Evolutionary conservation across 1,140 invertebrate species (phyloP), one percentile per base, ranked within the genome.

Genomic region (Drosophila melanica): DNA sequence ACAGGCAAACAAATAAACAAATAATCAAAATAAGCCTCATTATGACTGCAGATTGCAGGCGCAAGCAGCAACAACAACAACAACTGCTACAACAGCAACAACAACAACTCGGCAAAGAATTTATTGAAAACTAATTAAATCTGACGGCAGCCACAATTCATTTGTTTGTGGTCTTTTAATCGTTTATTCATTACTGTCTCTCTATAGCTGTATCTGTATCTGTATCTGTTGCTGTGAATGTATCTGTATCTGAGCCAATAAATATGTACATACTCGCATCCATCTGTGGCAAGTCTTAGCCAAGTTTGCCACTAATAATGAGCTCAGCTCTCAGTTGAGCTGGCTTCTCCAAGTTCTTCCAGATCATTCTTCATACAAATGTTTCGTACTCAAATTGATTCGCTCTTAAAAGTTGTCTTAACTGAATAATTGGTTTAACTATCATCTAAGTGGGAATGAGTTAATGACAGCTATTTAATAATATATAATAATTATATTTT

Each of bases 21-120:
- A 87, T 86, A 86, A 86, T 87, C 64, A 66, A 77, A 75, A 86
- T 86, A 86, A 86, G 81, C 70, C 81, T 81, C 82, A 86, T 86
- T 86, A 86, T 75, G 78, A 75, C 75, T 71, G 75, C 81, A 73
- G 70, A 57, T 60, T 70, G 70, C 48, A 60, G 41, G 44, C 58
- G 27, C 27, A 60, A 60, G 47, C 58, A 63, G 33, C 74, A 69
- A 62, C 67, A 63, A 41, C n/a, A 54, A 39, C 20, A 18, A 9
- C 62, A 58, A n/a, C n/a, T n/a, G n/a, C n/a, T n/a, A 27, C 45
- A 55, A 55, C 20, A 4, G n/a, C 30, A 39, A n/a, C 48, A 50
- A 50, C 51, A 54, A 42, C n/a, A 47, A 60, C 16, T 69, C 67
- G 59, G 23, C 30, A 42, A 53, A 58, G 57, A 64, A 71, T 78